Evolutionary conservation across 2,888 invertebrate species (phyloP).

Genomic region (Geotrupes spiniger): DNA sequence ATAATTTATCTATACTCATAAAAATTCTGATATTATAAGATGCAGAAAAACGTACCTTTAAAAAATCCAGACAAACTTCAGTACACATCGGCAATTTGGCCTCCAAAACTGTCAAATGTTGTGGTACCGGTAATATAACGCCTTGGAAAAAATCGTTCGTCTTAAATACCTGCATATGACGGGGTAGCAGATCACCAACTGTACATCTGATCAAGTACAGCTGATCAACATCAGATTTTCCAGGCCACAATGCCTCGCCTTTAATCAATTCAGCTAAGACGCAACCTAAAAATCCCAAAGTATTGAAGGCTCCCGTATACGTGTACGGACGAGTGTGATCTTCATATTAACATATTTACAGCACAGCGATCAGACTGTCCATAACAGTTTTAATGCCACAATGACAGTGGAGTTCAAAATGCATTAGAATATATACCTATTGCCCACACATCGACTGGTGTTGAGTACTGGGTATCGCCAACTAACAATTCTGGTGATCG

Average conservation of each 20-base stretch:
- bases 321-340: no score
- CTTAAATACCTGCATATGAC: conserved; percentile 95
- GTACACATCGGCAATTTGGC: conserved; percentile 78
- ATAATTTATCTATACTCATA: no score
- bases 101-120: conserved; percentile 79
- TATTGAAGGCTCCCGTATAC: no score
- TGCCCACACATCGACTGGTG: conserved; percentile 97
- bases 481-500: conserved; percentile 95
- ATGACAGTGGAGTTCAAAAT: no score
- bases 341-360: no score
- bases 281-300: conserved; percentile 59
- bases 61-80: conserved; percentile 74
- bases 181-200: conserved; percentile 86
- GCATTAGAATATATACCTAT: conserved; percentile 78
- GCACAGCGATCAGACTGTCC: no score
- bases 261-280: conserved; percentile 84
- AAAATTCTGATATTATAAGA: background rate
- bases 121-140: conserved; percentile 88
- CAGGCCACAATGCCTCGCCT: conserved; percentile 96
- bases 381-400: no score
- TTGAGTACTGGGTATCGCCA: conserved; percentile 90
- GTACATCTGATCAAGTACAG: conserved; percentile 93
- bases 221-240: conserved; percentile 98
- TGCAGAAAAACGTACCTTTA: conserved; percentile 61
- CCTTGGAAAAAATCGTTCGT: conserved; percentile 92